These are phyloP conservation scores for Epicauta chinensis DNA, from an alignment of 1,140 invertebrate species.

Conservation along the genomic window DNA sequence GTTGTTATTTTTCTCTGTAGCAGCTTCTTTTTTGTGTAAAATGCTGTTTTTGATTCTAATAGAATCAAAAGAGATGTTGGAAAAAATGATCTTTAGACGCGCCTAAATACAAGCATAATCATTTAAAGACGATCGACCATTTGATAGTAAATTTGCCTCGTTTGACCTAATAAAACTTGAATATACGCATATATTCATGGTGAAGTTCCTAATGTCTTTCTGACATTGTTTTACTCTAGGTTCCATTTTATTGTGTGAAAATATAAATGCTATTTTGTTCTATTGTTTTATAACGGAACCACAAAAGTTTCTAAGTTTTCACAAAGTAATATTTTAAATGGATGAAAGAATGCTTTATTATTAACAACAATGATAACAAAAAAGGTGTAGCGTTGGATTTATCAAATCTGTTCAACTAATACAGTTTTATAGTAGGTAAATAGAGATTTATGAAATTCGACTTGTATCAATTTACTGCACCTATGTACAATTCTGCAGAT, in stretches of 20 bases:
- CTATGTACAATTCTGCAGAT: too few relatives aligned
- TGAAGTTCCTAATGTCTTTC: conserved; percentile 12
- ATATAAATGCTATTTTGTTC: conserved; percentile 14
- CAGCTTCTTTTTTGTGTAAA: background rate
- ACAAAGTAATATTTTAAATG: conserved; percentile 9
- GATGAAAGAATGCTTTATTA: too few relatives aligned
- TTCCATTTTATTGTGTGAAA: conserved; percentile 16
- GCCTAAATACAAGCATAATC: too few relatives aligned
- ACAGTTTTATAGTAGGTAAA: too few relatives aligned
- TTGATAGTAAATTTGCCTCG: background rate
- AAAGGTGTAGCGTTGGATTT: too few relatives aligned
- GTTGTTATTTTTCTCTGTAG: background rate
- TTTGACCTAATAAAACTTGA: conserved; percentile 16
- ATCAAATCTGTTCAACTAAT: too few relatives aligned
- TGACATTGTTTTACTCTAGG: conserved; percentile 9
- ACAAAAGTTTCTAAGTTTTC: conserved; percentile 10
- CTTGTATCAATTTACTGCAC: too few relatives aligned
- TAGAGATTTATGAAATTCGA: too few relatives aligned
- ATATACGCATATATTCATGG: conserved; percentile 14
- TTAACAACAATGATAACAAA: too few relatives aligned
- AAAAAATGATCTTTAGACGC: too few relatives aligned
- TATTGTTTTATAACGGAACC: conserved; percentile 10
- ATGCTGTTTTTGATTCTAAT: background rate
- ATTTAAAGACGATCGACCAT: too few relatives aligned
- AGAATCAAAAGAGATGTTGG: too few relatives aligned